A percentile compares a stretch with the other conserved stretches of the same genome.
phyloP scores from a whole-genome alignment of 2,113 vertebrate species.

The Stomatorhinus ivindoensis region DNA sequence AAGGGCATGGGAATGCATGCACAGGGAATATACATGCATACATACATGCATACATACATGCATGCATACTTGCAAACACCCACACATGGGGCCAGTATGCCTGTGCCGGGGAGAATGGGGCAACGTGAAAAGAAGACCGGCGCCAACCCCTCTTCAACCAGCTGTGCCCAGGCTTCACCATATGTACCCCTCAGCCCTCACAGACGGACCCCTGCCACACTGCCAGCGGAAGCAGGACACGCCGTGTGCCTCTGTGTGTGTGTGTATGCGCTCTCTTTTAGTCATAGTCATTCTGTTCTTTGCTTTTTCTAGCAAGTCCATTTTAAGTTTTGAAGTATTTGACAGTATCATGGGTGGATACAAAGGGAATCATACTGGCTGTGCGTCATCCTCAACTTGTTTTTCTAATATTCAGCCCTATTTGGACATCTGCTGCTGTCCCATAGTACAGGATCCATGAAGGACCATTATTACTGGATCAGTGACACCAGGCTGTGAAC shows the following conservation, averaged over 20 bases:
- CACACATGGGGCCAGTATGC: background rate
- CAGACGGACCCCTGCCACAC: background rate
- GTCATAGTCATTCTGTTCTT: background rate
- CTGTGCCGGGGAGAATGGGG: background rate
- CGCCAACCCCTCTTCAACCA: background rate
- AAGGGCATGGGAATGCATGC: background rate
- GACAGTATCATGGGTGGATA: background rate
- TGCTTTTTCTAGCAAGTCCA: background rate
- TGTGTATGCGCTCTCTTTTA: background rate
- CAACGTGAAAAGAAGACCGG: background rate
- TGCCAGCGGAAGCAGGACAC: background rate
- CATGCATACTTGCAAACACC: background rate
- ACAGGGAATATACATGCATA: background rate
- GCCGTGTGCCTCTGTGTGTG: background rate
- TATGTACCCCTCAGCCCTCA: constrained; percentile 4
- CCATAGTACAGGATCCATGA: background rate
- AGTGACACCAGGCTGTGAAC: background rate
- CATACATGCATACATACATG: background rate
- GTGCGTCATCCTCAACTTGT: background rate
- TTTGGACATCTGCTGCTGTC: background rate
- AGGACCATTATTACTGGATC: background rate
- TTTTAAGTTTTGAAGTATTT: background rate
- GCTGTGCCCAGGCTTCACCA: constrained; percentile 15
- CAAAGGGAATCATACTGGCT: background rate
- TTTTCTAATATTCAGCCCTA: background rate